Percentiles rank a stretch among this genome's conserved stretches.
Evolutionary conservation across 2,797 vertebrate species (phyloP).

Genomic region (Rhinoraja longicauda): DNA sequence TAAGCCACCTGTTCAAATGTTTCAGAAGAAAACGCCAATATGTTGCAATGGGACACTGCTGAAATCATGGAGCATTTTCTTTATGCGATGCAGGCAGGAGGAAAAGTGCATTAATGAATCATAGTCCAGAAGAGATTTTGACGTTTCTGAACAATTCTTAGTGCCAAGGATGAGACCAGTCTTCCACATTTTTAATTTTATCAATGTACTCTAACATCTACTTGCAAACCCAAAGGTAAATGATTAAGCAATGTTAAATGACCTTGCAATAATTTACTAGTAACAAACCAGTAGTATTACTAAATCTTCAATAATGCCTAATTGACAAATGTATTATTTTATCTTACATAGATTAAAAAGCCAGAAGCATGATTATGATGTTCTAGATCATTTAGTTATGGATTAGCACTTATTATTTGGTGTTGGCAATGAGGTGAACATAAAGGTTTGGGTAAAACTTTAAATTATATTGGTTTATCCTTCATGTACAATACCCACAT

Average conservation of each 20-base stretch:
- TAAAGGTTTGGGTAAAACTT: neutral
- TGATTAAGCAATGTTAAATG: neutral
- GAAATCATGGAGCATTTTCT: neutral
- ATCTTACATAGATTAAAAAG: neutral
- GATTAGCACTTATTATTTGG: neutral
- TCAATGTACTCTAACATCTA: neutral
- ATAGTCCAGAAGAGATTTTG: slow-evolving; percentile 4
- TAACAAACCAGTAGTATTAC: neutral
- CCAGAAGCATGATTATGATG: neutral
- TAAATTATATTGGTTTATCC: neutral
- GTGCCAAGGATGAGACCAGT: neutral
- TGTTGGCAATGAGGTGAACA: neutral
- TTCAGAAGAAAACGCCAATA: neutral
- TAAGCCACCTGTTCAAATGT: neutral
- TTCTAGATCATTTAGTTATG: neutral
- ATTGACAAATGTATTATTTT: neutral
- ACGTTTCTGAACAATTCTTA: neutral
- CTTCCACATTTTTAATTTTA: neutral
- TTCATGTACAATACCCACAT: neutral
- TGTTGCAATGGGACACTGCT: neutral
- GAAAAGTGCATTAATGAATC: neutral
- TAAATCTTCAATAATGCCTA: neutral
- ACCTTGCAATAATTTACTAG: neutral
- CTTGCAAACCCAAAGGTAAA: neutral
- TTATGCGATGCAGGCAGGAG: neutral